Evolutionary conservation across 2,888 invertebrate species (phyloP).

Genomic region (Cryptus armator): DNA sequence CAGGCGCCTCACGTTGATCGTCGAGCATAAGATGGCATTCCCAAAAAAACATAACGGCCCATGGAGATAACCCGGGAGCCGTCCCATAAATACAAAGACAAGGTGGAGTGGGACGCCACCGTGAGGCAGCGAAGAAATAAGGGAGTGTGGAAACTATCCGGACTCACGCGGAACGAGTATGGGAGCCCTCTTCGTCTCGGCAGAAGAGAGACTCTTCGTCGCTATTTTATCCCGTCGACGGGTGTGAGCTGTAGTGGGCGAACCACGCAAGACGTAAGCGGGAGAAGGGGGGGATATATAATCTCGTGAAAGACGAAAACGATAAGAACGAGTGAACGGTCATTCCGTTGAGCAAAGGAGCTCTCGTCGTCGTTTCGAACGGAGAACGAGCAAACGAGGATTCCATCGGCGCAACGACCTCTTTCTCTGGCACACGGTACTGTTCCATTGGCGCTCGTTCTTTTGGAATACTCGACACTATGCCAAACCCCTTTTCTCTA

Average conservation of each 20-base stretch:
- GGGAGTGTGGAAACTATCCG: slow-evolving; percentile 56
- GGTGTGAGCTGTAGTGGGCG: slow-evolving; percentile 58
- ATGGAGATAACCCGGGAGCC: slow-evolving; percentile 56
- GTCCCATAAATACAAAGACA: slow-evolving; percentile 64
- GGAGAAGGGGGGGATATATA: slow-evolving; percentile 34
- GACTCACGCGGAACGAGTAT: slow-evolving; percentile 48
- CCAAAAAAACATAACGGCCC: slow-evolving; percentile 53
- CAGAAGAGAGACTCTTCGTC: slow-evolving; percentile 26
- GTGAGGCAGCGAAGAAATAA: slow-evolving; percentile 14
- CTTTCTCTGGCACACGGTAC: background rate
- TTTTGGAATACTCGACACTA: slow-evolving; percentile 22
- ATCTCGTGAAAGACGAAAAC: slow-evolving; percentile 57
- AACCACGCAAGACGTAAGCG: slow-evolving; percentile 45
- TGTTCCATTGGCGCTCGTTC: background rate
- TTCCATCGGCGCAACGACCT: slow-evolving; percentile 7
- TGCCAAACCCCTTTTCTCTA: slow-evolving; percentile 36
- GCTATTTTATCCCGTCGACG: slow-evolving; percentile 63
- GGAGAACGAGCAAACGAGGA: slow-evolving; percentile 4
- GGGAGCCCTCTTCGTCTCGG: background rate
- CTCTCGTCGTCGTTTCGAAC: slow-evolving; percentile 28
- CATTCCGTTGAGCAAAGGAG: slow-evolving; percentile 53
- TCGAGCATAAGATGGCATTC: slow-evolving; percentile 55
- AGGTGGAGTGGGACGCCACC: background rate
- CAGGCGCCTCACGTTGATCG: slow-evolving; percentile 56
- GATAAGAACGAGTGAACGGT: slow-evolving; percentile 66